These are phyloP conservation scores for Atherix ibis DNA, from an alignment of 2,888 invertebrate species.

Conservation along the genomic window DNA sequence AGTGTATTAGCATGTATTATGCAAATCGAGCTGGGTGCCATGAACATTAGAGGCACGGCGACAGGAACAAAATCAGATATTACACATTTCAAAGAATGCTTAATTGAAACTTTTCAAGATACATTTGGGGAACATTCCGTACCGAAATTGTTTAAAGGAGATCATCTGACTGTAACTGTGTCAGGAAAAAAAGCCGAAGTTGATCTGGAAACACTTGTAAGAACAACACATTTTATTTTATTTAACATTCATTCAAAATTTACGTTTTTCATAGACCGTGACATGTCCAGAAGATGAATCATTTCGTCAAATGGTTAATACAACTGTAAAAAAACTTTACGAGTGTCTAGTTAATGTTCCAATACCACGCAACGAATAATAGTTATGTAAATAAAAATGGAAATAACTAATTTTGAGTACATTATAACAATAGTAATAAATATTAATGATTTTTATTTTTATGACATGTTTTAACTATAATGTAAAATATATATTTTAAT, in stretches of 20 bases:
- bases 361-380: too few relatives aligned
- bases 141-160: conserved; percentile 85
- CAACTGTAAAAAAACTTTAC: conserved; percentile 71
- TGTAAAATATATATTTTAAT: too few relatives aligned
- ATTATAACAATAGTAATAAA: too few relatives aligned
- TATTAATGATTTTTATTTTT: too few relatives aligned
- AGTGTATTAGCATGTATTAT: conserved; percentile 78
- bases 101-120: conserved; percentile 42
- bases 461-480: too few relatives aligned
- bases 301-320: conserved; percentile 68
- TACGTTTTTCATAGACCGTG: conserved; percentile 45
- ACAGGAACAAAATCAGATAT: conserved; percentile 62
- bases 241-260: neutral
- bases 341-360: conserved; percentile 53
- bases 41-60: conserved; percentile 42
- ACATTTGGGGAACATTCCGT: conserved; percentile 93
- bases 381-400: too few relatives aligned
- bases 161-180: conserved; percentile 69
- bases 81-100: conserved; percentile 70
- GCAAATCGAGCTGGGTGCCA: conserved; percentile 58
- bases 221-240: too few relatives aligned
- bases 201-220: conserved; percentile 51
- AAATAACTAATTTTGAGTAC: too few relatives aligned
- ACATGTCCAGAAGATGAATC: conserved; percentile 64
- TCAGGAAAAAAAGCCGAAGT: conserved; percentile 74